Conservation (phyloP, 2,113 vertebrate genomes). For the Phalacrocorax aristotelis region DNA sequence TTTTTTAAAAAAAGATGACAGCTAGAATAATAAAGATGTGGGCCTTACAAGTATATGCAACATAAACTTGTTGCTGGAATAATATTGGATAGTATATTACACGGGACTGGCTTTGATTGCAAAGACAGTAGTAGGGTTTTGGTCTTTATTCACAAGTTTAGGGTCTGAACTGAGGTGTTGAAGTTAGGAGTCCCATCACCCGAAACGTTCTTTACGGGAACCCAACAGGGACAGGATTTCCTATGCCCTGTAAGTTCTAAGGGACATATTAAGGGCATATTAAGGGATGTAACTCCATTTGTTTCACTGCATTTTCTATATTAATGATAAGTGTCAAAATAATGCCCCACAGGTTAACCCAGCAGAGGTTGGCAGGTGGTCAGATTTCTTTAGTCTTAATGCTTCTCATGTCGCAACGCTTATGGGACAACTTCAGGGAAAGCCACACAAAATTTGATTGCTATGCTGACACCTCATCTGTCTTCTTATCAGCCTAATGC, state of each 20-base stretch:
- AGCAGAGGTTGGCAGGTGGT: background rate
- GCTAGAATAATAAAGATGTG: constrained; percentile 53
- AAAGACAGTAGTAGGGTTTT: background rate
- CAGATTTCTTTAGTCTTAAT: background rate
- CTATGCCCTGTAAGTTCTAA: background rate
- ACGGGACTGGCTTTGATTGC: background rate
- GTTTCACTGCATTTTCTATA: background rate
- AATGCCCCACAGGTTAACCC: background rate
- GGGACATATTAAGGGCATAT: background rate
- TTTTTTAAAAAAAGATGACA: background rate
- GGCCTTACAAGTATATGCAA: background rate
- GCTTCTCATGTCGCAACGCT: background rate
- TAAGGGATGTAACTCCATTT: background rate
- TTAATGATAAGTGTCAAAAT: background rate
- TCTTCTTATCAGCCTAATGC: background rate
- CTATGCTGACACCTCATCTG: background rate
- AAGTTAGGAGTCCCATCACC: background rate
- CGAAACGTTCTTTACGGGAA: background rate
- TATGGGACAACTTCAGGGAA: background rate
- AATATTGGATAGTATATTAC: background rate
- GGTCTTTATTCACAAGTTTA: background rate
- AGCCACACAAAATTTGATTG: background rate
- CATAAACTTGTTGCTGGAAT: constrained; percentile 12
- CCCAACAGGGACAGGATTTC: background rate
- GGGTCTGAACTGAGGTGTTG: background rate